Conservation (phyloP, 2,888 invertebrate species). For the Erebia palarica region DNA sequence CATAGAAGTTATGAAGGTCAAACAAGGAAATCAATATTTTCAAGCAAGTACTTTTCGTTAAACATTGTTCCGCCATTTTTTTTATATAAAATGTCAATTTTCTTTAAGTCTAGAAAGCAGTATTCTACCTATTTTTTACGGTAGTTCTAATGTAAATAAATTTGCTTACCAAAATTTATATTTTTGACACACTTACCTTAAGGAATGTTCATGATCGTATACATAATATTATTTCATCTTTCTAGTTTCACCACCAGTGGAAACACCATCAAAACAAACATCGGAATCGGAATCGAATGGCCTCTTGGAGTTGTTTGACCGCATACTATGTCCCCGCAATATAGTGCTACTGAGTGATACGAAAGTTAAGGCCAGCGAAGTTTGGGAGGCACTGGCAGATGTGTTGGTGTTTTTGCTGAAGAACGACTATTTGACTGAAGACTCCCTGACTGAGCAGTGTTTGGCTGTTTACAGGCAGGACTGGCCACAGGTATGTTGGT, state of each 20-base stretch:
- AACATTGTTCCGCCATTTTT: too few relatives aligned
- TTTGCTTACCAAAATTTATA: too few relatives aligned
- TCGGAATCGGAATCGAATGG: slow-evolving; percentile 18
- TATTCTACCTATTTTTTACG: too few relatives aligned
- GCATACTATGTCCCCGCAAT: slow-evolving; percentile 68
- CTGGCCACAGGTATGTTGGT: slow-evolving; percentile 80
- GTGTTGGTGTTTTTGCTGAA: slow-evolving; percentile 78
- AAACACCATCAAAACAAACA: slow-evolving; percentile 20
- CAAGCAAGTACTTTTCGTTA: too few relatives aligned
- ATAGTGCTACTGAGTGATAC: slow-evolving; percentile 59
- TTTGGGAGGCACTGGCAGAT: slow-evolving; percentile 69
- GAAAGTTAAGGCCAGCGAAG: slow-evolving; percentile 45
- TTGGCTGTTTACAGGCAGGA: slow-evolving; percentile 86
- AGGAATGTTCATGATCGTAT: too few relatives aligned
- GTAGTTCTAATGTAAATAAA: too few relatives aligned
- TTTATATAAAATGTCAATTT: too few relatives aligned
- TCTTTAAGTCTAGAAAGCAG: too few relatives aligned
- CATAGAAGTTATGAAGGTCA: slow-evolving; percentile 16
- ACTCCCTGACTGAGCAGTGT: slow-evolving; percentile 85
- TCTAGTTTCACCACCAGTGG: slow-evolving; percentile 13
- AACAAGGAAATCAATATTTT: neutral
- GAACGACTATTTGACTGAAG: slow-evolving; percentile 81
- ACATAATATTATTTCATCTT: neutral
- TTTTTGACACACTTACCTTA: too few relatives aligned
- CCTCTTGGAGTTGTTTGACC: slow-evolving; percentile 56